Evolutionary conservation across 2,888 invertebrate genomes (phyloP), one percentile per base, ranked within the genome.

Genomic region (Alsophila aescularia): DNA sequence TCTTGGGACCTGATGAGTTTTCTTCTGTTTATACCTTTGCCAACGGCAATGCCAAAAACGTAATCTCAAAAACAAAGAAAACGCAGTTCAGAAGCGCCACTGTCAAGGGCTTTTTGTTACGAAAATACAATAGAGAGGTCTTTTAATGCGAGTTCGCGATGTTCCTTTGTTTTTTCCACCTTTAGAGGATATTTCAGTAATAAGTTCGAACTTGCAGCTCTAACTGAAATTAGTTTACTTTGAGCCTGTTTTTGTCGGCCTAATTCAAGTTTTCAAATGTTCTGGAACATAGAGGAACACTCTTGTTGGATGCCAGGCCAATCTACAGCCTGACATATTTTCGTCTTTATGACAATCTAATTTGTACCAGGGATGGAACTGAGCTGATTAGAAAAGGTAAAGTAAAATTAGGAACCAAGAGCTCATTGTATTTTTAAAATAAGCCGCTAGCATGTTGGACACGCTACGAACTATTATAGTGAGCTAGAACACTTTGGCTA

Each of bases 41-140:
- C 52, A 43, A 43, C 56, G 55, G 55, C 48, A 37, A 48, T 48
- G 56, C 52, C 24, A 49, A 79, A 77, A 68, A 67, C 72, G 73
- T 81, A 82, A 83, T 83, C 82, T 79, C 67, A 72, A 65, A 63
- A 72, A 75, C 77, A 76, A 75, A 73, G 74, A 62, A 52, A 62
- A 59, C 57, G 58, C 58, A 67, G 77, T 67, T 67, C 61, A 62
- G 62, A 52, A 60, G 58, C 54, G 49, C 56, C 59, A 67, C 58
- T 64, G 67, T 66, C 64, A 64, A 65, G 61, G 67, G 66, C 71
- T 66, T 68, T 67, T 74, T 73, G 72, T 73, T 61, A 55, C 51
- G 42, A 52, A 45, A 62, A 71, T 61, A 73, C 74, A 73, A 73
- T 73, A 67, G 70, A 54, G 53, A 58, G 63, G 62, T 72, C 63